Conservation (phyloP, 2,113 vertebrate species). For the Himantopus leucocephalus region DNA sequence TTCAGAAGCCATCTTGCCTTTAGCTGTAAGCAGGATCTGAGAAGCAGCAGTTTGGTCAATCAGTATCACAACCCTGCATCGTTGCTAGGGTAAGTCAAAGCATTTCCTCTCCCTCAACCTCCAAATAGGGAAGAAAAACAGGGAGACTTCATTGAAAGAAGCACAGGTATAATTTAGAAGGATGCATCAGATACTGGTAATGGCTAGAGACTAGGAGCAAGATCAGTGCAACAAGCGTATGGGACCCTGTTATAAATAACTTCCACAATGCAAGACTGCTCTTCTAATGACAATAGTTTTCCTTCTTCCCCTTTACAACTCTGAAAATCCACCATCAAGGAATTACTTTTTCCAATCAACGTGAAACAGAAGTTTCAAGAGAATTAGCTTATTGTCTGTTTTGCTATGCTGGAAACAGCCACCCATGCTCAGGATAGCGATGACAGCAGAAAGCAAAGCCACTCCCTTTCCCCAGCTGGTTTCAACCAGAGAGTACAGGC, state of each 20-base stretch:
- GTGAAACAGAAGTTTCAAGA: not conserved
- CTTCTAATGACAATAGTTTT: not conserved
- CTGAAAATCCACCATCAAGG: not conserved
- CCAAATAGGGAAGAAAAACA: not conserved
- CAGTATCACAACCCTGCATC: not conserved
- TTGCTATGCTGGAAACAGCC: not conserved
- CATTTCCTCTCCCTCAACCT: not conserved
- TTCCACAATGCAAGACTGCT: not conserved
- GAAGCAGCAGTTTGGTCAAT: not conserved
- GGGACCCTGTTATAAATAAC: not conserved
- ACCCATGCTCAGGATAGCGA: not conserved
- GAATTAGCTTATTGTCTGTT: not conserved
- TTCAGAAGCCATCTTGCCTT: not conserved
- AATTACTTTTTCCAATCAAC: not conserved
- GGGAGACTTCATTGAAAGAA: not conserved
- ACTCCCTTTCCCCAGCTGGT: not conserved
- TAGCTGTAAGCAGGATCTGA: not conserved
- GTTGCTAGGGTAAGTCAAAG: not conserved
- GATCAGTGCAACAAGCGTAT: not conserved
- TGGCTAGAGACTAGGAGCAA: slow-evolving; percentile 10
- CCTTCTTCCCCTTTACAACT: not conserved
- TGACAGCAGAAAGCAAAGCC: not conserved
- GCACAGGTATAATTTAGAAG: not conserved
- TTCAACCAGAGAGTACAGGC: not conserved
- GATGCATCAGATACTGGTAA: not conserved